Evolutionary conservation across 2,888 invertebrate genomes (phyloP).

Genomic region (Trichogramma evanescens): DNA sequence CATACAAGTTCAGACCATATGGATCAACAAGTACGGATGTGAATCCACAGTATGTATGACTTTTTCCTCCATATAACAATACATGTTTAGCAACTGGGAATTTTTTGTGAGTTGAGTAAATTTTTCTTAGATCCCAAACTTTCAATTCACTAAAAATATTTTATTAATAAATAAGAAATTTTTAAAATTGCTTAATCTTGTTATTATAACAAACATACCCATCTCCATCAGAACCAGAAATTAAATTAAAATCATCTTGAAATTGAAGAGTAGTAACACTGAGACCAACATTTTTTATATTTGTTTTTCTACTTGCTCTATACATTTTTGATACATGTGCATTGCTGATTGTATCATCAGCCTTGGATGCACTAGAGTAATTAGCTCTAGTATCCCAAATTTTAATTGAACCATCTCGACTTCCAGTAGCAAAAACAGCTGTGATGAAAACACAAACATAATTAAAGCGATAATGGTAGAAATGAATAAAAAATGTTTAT

Average conservation of each 20-base stretch:
- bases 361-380: conserved; percentile 50
- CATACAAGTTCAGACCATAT: conserved; percentile 64
- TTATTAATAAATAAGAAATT: background rate
- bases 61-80: conserved; percentile 68
- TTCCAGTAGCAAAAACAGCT: conserved; percentile 79
- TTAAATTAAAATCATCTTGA: conserved; percentile 69
- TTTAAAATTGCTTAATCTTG: background rate
- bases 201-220: conserved; percentile 50
- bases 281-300: conserved; percentile 50
- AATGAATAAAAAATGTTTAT: conserved; percentile 8
- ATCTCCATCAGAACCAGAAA: conserved; percentile 83
- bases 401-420: conserved; percentile 78
- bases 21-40: conserved; percentile 72
- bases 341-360: conserved; percentile 66
- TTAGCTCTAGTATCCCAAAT: conserved; percentile 72
- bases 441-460: conserved; percentile 33
- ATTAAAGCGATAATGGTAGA: background rate
- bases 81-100: conserved; percentile 66
- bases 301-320: conserved; percentile 34
- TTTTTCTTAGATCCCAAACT: conserved; percentile 81
- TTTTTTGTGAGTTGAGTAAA: conserved; percentile 62
- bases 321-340: conserved; percentile 47
- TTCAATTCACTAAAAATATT: conserved; percentile 56
- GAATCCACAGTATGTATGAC: conserved; percentile 59
- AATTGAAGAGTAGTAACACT: conserved; percentile 79